Evolutionary conservation across 2,888 invertebrate species (phyloP).

Genomic region (Cephus rjabovi): DNA sequence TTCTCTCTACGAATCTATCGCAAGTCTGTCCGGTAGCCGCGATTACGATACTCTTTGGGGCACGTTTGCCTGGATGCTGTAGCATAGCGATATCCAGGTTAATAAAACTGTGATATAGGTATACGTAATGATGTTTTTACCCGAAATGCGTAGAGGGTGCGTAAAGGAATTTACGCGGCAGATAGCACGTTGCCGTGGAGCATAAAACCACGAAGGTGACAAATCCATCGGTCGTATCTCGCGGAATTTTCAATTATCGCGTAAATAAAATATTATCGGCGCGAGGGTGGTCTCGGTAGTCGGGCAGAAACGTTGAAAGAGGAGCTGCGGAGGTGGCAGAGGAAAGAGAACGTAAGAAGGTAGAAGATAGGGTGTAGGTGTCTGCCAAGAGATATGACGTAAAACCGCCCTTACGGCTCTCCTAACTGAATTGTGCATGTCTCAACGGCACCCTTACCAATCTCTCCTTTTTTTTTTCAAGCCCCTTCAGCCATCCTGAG

Average conservation of each 20-base stretch:
- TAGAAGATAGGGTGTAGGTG: conserved; percentile 11
- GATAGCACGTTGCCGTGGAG: neutral
- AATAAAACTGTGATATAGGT: neutral
- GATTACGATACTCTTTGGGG: neutral
- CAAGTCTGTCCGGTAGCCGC: neutral
- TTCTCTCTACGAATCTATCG: neutral
- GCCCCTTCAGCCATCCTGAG: neutral
- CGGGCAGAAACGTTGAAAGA: neutral
- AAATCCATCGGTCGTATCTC: conserved; percentile 59
- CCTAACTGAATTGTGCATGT: conserved; percentile 55
- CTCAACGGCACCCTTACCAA: conserved; percentile 35
- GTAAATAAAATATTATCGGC: conserved; percentile 55
- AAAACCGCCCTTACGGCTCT: conserved; percentile 46
- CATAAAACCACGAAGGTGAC: conserved; percentile 56
- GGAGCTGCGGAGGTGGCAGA: neutral
- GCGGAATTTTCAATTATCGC: conserved; percentile 60
- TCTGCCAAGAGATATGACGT: conserved; percentile 48
- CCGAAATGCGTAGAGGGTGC: conserved; percentile 16
- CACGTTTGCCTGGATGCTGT: neutral
- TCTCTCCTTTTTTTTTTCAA: conserved; percentile 1
- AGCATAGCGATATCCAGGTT: neutral
- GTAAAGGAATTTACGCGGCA: neutral
- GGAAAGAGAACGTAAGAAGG: neutral
- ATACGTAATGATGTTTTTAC: neutral
- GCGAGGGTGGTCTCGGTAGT: conserved; percentile 21